These are phyloP conservation scores for Cyrtodaria siliqua DNA, from an alignment of 2,888 invertebrate genomes.

Conservation along the genomic window DNA sequence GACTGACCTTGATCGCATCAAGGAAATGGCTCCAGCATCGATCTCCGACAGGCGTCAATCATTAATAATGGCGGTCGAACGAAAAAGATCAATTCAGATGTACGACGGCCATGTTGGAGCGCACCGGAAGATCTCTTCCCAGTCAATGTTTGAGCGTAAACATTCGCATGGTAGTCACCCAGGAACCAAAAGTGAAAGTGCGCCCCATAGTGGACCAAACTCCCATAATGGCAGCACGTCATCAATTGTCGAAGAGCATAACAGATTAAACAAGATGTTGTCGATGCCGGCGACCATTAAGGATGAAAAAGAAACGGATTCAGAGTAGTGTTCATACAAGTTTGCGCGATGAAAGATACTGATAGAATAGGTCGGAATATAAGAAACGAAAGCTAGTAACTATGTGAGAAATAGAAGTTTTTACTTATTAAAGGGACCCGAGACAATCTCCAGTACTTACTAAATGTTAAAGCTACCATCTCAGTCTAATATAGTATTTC, in stretches of 20 bases:
- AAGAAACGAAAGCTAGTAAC: too few species aligned
- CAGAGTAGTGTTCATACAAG: too few species aligned
- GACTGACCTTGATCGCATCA: slow-evolving; percentile 54
- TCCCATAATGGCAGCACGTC: slow-evolving; percentile 6
- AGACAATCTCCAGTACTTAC: too few species aligned
- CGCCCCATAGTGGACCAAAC: not conserved
- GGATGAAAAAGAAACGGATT: slow-evolving; percentile 39
- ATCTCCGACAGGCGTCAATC: slow-evolving; percentile 43
- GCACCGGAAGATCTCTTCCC: slow-evolving; percentile 14
- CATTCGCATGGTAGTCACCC: slow-evolving; percentile 6
- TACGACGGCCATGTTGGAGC: not conserved
- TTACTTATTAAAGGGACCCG: too few species aligned
- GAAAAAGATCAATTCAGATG: slow-evolving; percentile 39
- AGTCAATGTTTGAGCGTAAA: slow-evolving; percentile 19
- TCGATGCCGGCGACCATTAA: slow-evolving; percentile 54
- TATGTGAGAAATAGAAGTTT: too few species aligned
- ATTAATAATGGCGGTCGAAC: slow-evolving; percentile 37
- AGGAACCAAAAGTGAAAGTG: too few species aligned
- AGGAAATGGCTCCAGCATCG: slow-evolving; percentile 44
- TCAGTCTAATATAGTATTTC: too few species aligned
- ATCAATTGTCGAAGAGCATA: slow-evolving; percentile 46
- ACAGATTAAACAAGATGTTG: slow-evolving; percentile 48
- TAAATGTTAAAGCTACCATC: too few species aligned
- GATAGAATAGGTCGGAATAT: too few species aligned
- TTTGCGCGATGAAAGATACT: too few species aligned